Evolutionary conservation across 92 coral and sea anemone genomes (phyloP).

Genomic region (Palythoa grandiflora): DNA sequence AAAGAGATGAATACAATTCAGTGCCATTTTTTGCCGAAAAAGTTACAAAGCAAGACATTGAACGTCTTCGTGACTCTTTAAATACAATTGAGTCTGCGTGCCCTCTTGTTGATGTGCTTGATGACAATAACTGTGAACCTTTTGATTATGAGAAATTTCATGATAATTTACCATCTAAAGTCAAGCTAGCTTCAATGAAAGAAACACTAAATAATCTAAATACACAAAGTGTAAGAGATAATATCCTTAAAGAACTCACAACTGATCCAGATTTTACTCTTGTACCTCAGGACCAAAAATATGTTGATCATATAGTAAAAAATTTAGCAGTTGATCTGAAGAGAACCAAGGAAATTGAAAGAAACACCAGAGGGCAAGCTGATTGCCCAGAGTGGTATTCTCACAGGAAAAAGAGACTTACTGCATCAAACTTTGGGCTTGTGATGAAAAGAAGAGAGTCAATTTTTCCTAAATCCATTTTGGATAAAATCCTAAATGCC

Average conservation of each 20-base stretch:
- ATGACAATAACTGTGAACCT: background rate
- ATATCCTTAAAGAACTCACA: conserved; percentile 1
- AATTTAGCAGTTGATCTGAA: conserved; percentile 33
- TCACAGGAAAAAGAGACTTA: conserved; percentile 56
- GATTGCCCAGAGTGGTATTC: conserved; percentile 54
- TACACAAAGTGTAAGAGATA: conserved; percentile 6
- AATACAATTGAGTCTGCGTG: background rate
- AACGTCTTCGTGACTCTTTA: too few relatives aligned
- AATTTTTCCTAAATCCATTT: conserved; percentile 51
- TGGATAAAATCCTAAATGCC: conserved; percentile 41
- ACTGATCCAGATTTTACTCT: conserved; percentile 2
- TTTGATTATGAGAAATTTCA: background rate
- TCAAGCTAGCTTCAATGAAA: conserved; percentile 31
- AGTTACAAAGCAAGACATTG: background rate
- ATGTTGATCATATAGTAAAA: conserved; percentile 10
- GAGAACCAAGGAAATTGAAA: conserved; percentile 58
- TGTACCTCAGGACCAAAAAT: conserved; percentile 24
- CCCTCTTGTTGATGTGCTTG: background rate
- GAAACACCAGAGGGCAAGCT: conserved; percentile 62
- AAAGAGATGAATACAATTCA: background rate
- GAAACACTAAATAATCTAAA: conserved; percentile 15
- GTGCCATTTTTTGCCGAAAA: background rate
- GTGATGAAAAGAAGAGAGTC: conserved; percentile 62
- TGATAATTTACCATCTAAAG: conserved; percentile 24
- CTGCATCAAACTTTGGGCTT: conserved; percentile 67